A percentile compares a stretch with the other conserved stretches of the same genome.
Conservation (phyloP, 2,113 vertebrate genomes). For the human region GRCh38 chr12:3257001-3257500, state of each 20-base stretch:
- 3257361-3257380: background rate
- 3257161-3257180: background rate
- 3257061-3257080: background rate
- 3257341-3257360: background rate
- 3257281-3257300: background rate
- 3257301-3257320: background rate
- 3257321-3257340: background rate
- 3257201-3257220: background rate
- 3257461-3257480: background rate
- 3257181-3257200: rapidly evolving
- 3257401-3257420: slow-evolving; percentile 26
- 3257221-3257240: background rate
- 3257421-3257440: slow-evolving; percentile 17
- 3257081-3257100: background rate
- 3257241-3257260: background rate
- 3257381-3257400: background rate
- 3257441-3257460: background rate
- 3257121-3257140: background rate
- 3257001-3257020: background rate
- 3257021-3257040: background rate
- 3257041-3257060: background rate
- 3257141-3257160: background rate
- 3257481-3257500: slow-evolving; percentile 30
- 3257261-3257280: background rate
- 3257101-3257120: background rate